A percentile compares a stretch with the other conserved stretches of the same genome.
phyloP scores from a whole-genome alignment of 2,113 vertebrate species.

The Notechis scutatus region DNA sequence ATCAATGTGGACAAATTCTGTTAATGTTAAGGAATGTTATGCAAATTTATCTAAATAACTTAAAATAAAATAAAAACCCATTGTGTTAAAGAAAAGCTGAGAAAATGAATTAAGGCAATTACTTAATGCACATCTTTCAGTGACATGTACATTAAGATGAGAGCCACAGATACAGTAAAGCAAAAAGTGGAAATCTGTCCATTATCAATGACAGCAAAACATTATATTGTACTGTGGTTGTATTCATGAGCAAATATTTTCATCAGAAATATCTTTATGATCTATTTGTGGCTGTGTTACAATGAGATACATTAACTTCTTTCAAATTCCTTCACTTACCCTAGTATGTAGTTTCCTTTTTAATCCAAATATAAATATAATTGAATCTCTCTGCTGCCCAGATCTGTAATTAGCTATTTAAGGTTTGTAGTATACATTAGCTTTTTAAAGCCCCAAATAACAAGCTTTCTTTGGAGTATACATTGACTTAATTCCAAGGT shows the following conservation, averaged over 20 bases:
- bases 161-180: not conserved
- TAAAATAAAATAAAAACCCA: not conserved
- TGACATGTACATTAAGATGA: not conserved
- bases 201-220: not conserved
- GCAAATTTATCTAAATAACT: not conserved
- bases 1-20: not conserved
- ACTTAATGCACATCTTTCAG: not conserved
- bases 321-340: not conserved
- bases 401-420: conserved; percentile 48
- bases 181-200: not conserved
- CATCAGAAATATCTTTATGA: conserved; percentile 29
- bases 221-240: not conserved
- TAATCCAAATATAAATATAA: conserved; percentile 34
- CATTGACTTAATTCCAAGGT: not conserved
- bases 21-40: not conserved
- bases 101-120: not conserved
- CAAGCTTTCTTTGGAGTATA: not conserved
- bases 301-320: conserved; percentile 15
- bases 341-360: not conserved
- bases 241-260: conserved; percentile 10
- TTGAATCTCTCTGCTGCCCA: conserved; percentile 18
- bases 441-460: conserved; percentile 1
- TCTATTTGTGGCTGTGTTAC: conserved; percentile 16
- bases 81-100: not conserved
- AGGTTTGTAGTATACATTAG: conserved; percentile 32